Conservation (phyloP, 2,888 invertebrate species). For the Pseudococcus longispinus region DNA sequence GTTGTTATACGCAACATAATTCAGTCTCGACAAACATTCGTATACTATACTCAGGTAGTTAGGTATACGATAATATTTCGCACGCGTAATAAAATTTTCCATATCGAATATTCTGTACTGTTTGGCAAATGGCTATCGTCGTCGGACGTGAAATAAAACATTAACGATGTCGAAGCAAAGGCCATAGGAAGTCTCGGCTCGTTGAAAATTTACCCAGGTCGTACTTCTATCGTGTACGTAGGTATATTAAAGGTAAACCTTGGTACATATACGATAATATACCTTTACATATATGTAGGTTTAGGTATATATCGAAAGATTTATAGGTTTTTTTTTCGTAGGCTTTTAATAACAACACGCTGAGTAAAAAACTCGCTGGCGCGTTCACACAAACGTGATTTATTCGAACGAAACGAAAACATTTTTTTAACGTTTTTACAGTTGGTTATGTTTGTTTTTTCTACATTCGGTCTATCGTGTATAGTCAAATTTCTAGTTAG, state of each 20-base stretch:
- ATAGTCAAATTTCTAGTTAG: neutral
- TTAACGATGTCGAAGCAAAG: conserved; percentile 6
- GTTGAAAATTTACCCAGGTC: conserved; percentile 7
- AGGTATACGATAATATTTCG: neutral
- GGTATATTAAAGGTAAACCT: neutral
- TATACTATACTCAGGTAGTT: neutral
- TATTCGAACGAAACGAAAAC: conserved; percentile 19
- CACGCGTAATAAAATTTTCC: neutral
- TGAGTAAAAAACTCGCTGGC: conserved; percentile 24
- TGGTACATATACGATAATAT: neutral
- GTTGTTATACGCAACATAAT: neutral
- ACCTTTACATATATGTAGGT: neutral
- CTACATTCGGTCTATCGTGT: neutral
- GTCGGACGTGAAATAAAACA: conserved; percentile 7
- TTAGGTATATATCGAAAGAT: neutral
- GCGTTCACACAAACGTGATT: conserved; percentile 31
- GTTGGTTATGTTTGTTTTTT: conserved; percentile 18
- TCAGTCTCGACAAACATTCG: neutral
- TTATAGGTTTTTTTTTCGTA: conserved; percentile 13
- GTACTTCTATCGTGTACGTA: neutral
- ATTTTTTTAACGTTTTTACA: conserved; percentile 8
- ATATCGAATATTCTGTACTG: neutral
- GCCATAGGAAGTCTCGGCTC: neutral
- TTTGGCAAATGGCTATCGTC: neutral
- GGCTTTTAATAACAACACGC: conserved; percentile 31